A percentile compares a stretch with the other conserved stretches of the same genome.
Conservation (phyloP, 2,113 vertebrate genomes). For the Montifringilla adamsi region DNA sequence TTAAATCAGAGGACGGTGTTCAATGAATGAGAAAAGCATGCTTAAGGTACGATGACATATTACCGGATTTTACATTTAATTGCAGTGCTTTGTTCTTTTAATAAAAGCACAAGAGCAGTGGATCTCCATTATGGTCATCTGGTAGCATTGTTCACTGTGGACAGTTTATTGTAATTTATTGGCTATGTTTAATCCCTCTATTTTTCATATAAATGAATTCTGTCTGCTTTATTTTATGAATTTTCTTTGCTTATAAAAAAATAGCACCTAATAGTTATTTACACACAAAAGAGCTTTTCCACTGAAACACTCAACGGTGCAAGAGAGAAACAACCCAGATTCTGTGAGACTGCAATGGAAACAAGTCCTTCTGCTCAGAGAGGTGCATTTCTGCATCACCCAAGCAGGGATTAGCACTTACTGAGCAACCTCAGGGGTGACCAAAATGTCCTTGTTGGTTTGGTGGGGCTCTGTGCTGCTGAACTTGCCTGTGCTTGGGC, state of each 20-base stretch:
- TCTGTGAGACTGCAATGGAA: background rate
- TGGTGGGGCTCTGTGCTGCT: background rate
- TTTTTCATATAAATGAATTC: constrained; percentile 55
- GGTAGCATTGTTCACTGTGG: constrained; percentile 49
- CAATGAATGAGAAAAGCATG: constrained; percentile 57
- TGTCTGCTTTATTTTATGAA: constrained; percentile 26
- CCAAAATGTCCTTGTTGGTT: accelerated
- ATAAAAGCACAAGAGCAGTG: constrained; percentile 61
- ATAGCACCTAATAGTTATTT: constrained; percentile 27
- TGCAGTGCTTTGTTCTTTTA: constrained; percentile 67
- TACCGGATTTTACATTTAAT: constrained; percentile 68
- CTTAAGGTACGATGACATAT: constrained; percentile 61
- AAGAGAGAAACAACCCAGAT: background rate
- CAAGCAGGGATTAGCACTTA: background rate
- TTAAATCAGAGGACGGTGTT: constrained; percentile 52
- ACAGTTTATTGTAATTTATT: constrained; percentile 61
- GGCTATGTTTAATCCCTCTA: constrained; percentile 23
- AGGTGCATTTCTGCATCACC: background rate
- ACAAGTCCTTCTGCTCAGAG: background rate
- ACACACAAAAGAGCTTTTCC: constrained; percentile 7
- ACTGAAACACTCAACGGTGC: background rate
- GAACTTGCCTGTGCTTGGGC: background rate
- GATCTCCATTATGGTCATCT: constrained; percentile 63
- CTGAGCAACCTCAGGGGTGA: background rate
- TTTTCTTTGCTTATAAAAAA: constrained; percentile 8